phyloP scores from a whole-genome alignment of 2,888 invertebrate species.

The Leucania comma region DNA sequence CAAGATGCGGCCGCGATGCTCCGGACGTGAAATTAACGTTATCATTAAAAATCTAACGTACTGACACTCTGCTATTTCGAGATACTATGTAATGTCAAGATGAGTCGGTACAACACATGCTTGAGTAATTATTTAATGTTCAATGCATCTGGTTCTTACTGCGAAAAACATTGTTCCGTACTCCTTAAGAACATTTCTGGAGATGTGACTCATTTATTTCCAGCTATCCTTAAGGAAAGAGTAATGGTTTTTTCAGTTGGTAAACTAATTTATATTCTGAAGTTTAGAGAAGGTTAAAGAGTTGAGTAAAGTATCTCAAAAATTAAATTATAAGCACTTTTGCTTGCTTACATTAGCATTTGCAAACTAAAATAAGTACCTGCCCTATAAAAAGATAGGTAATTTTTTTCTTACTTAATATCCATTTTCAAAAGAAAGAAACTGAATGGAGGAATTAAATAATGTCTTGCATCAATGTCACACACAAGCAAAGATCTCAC shows the following conservation, averaged over 20 bases:
- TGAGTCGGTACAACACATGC: conserved; percentile 24
- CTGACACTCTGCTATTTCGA: conserved; percentile 59
- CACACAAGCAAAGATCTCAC: background rate
- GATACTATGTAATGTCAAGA: conserved; percentile 37
- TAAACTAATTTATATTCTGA: background rate
- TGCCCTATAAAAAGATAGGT: too few relatives aligned
- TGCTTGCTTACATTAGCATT: too few relatives aligned
- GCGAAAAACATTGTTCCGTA: conserved; percentile 34
- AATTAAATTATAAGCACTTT: too few relatives aligned
- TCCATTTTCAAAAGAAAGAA: background rate
- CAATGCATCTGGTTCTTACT: conserved; percentile 44
- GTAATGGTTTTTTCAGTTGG: conserved; percentile 21
- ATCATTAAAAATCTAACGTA: conserved; percentile 66
- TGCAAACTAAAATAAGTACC: too few relatives aligned
- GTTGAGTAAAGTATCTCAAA: background rate
- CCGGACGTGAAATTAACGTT: conserved; percentile 63
- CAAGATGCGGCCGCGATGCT: conserved; percentile 29
- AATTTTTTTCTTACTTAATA: background rate
- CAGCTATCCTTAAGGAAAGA: conserved; percentile 21
- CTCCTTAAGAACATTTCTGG: background rate
- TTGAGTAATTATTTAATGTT: conserved; percentile 49
- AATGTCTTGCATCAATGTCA: background rate
- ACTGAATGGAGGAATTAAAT: background rate
- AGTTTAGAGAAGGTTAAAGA: background rate
- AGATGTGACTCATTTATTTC: conserved; percentile 42